Conservation (phyloP, 2,797 vertebrate species). For the Gymnopithys bicolor region DNA sequence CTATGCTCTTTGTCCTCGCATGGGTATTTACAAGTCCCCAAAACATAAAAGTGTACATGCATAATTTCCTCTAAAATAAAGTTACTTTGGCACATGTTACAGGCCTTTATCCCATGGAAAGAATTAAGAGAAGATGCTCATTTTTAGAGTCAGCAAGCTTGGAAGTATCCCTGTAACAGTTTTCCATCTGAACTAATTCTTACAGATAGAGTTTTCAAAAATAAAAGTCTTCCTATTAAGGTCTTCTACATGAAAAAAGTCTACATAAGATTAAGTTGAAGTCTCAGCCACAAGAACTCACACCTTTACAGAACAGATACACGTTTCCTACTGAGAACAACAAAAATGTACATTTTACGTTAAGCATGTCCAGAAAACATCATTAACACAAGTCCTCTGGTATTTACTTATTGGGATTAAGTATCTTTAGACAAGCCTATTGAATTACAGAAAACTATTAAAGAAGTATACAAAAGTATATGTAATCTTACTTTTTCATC, state of each 20-base stretch:
- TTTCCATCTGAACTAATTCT: background rate
- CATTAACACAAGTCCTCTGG: background rate
- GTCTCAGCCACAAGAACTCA: background rate
- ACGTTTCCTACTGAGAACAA: background rate
- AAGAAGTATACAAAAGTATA: background rate
- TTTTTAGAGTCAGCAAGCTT: background rate
- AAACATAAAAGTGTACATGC: background rate
- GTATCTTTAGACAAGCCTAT: background rate
- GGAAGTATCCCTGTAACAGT: background rate
- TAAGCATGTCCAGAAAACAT: background rate
- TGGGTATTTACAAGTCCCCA: background rate
- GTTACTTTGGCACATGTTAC: background rate
- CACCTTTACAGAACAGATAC: background rate
- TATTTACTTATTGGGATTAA: background rate
- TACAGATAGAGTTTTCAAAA: background rate
- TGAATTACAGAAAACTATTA: background rate
- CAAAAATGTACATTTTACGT: background rate
- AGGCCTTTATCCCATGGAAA: background rate
- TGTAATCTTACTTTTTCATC: slow-evolving; percentile 88
- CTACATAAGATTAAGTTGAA: background rate
- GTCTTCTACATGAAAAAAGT: background rate
- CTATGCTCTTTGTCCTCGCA: background rate
- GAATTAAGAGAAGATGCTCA: background rate
- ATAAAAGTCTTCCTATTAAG: background rate
- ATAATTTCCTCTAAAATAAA: background rate